Conservation (phyloP, 2,113 vertebrate genomes). For the Arenaria interpres region DNA sequence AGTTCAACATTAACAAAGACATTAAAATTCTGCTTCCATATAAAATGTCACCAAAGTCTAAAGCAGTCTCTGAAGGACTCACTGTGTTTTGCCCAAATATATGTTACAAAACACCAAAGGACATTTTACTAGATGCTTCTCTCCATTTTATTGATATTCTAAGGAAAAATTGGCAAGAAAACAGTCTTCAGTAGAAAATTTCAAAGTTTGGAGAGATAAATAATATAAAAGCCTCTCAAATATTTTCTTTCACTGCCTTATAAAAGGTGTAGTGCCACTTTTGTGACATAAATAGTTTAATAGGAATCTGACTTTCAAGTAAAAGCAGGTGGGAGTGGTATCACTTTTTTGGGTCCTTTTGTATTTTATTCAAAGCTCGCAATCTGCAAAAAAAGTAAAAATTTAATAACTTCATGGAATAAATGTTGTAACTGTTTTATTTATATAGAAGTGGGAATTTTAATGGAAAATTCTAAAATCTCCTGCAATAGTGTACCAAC, state of each 20-base stretch:
- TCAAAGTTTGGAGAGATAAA: not conserved
- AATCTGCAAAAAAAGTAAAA: not conserved
- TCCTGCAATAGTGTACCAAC: not conserved
- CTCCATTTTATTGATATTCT: not conserved
- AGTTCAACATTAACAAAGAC: not conserved
- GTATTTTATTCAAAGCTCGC: not conserved
- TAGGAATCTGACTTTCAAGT: not conserved
- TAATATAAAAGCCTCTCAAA: not conserved
- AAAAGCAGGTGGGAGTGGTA: not conserved
- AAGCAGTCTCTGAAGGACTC: not conserved
- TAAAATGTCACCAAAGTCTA: not conserved
- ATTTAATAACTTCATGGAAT: not conserved
- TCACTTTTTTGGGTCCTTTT: not conserved
- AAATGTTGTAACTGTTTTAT: not conserved
- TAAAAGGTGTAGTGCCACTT: not conserved
- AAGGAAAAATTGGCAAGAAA: not conserved
- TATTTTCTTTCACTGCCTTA: not conserved
- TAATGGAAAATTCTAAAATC: not conserved
- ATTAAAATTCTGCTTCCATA: not conserved
- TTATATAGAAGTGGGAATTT: not conserved
- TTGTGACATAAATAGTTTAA: not conserved
- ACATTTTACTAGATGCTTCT: not conserved
- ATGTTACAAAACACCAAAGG: not conserved
- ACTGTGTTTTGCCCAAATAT: not conserved
- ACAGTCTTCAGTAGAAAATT: not conserved